Evolutionary conservation across 1,140 invertebrate species (phyloP), one percentile per base, ranked within the genome.

Genomic region (Zelostemma sp.): DNA sequence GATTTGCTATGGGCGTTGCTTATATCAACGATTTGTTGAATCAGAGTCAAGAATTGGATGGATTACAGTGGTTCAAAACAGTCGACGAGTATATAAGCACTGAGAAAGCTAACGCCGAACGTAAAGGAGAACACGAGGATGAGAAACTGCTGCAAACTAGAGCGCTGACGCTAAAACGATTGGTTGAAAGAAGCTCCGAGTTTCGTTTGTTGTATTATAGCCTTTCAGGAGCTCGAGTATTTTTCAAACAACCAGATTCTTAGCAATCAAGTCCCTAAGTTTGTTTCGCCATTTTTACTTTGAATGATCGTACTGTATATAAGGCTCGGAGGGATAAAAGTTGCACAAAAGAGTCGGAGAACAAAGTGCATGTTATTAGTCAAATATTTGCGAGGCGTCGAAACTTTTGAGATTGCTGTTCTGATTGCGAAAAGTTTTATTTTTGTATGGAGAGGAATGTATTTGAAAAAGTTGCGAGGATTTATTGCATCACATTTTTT

Each of bases 11-110:
- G 89, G 97, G 97, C 11, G 81, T 93, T 1, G 90, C 91, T 1
- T 93, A 92, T 60, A 91, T 93, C 66, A 86, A 92, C 33, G 90
- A 89, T 73, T 80, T 93, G 61, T 79, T 93, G 8, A 87, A 92
- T 80, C 91, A 93, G 81, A 88, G 88, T 72, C 85, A 88, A 41
- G 93, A 96, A 71, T 94, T 99, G 81, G 95, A 99, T 85, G 92
- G 95, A 3, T 86, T 99, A 1, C 95, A 97, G 80, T 99, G 98
- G 98, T 98, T 98, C 79, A 89, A 95, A 56, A 95, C 96, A 2
- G 93, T 99, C 0, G 83, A 87, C 45, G 89, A 92, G 63, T 92
- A 94, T 76, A 91, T 93, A 68, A 86, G 87, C 1, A 74, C 75
- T 11, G 88, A 86, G 40, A 85, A 84, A 74, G 40, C 56, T 0